A percentile compares a stretch with the other conserved stretches of the same genome.
These are phyloP conservation scores for Sitta europaea DNA, from an alignment of 2,113 vertebrate species.

Conservation along the genomic window DNA sequence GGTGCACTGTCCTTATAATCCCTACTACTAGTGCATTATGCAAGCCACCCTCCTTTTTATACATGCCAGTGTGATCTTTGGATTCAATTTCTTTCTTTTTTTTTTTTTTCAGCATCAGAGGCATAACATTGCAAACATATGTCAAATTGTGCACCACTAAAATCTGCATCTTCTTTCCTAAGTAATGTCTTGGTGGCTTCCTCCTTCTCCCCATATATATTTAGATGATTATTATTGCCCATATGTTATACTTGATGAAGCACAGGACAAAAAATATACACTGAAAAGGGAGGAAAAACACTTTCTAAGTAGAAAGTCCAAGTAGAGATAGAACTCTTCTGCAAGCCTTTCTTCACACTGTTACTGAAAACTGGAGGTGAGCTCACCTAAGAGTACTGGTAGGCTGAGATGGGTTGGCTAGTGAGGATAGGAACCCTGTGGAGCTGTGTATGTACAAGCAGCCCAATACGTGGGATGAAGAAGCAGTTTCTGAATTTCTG, in stretches of 20 bases:
- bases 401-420: neutral
- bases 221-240: neutral
- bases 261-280: neutral
- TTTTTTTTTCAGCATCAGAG: neutral
- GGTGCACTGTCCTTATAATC: neutral
- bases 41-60: neutral
- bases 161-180: neutral
- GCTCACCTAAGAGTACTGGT: neutral
- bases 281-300: neutral
- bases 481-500: neutral
- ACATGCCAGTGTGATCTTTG: neutral
- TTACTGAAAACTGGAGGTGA: neutral
- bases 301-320: neutral
- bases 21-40: neutral
- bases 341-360: neutral
- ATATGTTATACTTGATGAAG: neutral
- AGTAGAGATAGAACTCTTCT: neutral
- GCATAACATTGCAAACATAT: neutral
- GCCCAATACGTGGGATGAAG: fast-evolving
- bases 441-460: neutral
- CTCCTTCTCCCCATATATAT: neutral
- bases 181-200: neutral
- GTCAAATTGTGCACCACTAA: neutral
- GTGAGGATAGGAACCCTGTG: neutral
- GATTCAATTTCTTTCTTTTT: neutral